These are phyloP conservation scores for Coleophora flavipennella DNA, from an alignment of 2,888 invertebrate genomes.

Conservation along the genomic window DNA sequence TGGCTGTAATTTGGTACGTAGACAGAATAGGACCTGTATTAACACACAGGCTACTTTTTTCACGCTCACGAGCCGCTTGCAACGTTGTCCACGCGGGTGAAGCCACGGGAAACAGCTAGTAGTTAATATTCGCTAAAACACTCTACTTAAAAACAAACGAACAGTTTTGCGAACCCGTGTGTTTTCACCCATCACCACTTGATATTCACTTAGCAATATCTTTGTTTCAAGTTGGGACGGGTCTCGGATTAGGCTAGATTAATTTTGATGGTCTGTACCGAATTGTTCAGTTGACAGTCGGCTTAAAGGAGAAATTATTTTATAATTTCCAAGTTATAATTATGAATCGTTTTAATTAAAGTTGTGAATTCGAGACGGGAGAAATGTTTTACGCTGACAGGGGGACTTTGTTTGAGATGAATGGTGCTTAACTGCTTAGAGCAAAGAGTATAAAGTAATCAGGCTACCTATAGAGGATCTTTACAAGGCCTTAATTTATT, in stretches of 20 bases:
- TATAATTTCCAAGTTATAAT: conserved; percentile 55
- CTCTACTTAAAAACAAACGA: no score
- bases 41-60: no score
- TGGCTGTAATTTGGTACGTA: no score
- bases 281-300: conserved; percentile 64
- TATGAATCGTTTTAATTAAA: conserved; percentile 61
- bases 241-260: conserved; percentile 62
- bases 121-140: no score
- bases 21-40: no score
- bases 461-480: no score
- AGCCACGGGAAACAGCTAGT: no score
- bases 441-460: no score
- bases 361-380: conserved; percentile 45
- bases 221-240: conserved; percentile 64
- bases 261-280: conserved; percentile 68
- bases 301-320: conserved; percentile 58
- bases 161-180: conserved; percentile 15
- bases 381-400: conserved; percentile 36
- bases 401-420: conserved; percentile 36
- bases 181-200: conserved; percentile 26
- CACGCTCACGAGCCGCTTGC: no score
- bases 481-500: no score
- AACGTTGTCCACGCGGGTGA: no score
- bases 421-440: conserved; percentile 22
- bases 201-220: conserved; percentile 62